A percentile compares a stretch with the other conserved stretches of the same genome.
Evolutionary conservation across 1,140 invertebrate species (phyloP).

Genomic region (Ridgeia piscesae): DNA sequence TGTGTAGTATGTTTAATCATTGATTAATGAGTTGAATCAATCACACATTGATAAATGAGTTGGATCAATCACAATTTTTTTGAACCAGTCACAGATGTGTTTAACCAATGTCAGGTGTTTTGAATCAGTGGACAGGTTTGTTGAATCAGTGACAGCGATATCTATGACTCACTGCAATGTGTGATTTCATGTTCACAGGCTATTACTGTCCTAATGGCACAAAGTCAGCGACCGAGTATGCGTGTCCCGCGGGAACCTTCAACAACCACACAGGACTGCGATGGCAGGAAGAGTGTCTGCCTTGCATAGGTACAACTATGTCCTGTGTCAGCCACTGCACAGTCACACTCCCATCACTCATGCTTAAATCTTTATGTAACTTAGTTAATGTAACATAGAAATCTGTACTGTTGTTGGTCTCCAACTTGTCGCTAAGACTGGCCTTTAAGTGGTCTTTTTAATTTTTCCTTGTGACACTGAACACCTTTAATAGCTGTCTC

Average conservation of each 20-base stretch:
- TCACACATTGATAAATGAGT: not conserved
- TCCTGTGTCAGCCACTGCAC: no score
- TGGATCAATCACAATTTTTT: no score
- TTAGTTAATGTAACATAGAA: not conserved
- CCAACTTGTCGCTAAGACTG: no score
- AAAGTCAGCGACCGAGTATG: conserved; percentile 36
- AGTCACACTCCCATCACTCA: not conserved
- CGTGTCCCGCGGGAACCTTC: conserved; percentile 46
- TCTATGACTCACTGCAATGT: not conserved
- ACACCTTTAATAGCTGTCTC: no score
- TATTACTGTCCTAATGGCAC: conserved; percentile 50
- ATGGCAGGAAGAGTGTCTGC: conserved; percentile 40
- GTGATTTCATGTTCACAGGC: conserved; percentile 32
- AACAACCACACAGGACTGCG: conserved; percentile 41
- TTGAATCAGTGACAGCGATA: not conserved
- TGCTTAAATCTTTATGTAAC: not conserved
- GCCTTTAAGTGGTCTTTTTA: no score
- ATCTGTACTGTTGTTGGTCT: no score
- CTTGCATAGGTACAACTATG: conserved; percentile 39
- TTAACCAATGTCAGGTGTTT: not conserved
- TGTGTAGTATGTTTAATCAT: not conserved
- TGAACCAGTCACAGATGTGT: not conserved
- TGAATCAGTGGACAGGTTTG: not conserved
- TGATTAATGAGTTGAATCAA: not conserved
- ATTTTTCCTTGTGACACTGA: no score